Base-by-base conservation (phyloP, 2,113 vertebrate species). In the Mirza zaza region DNA sequence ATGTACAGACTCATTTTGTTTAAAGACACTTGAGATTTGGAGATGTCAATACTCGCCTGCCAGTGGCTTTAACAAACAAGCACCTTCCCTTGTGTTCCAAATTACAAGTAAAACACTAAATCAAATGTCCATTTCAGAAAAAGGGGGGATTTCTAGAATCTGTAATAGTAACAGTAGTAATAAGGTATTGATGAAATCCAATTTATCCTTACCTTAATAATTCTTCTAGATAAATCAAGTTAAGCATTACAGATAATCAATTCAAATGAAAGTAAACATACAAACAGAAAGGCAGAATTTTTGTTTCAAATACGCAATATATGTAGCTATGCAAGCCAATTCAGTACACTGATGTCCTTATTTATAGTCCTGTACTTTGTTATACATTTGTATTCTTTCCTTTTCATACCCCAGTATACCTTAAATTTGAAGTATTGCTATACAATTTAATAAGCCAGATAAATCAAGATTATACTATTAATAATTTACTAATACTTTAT, bases 41-140 rank as follows among this genome's bases (percentile, higher is more conserved):
- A n/a, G 57, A 84, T 84, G 50, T 94, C 85, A 90, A 67, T 87
- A 81, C 17, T 87, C 76, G 18, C 34, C 50, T 84, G 14, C 36
- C 32, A 70, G 15, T 70, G 90, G 57, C 32, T 87, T 97, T 71
- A 87, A 94, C 42, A 96, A 96, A 93, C 91, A 90, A 87, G 5
- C 18, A 82, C 27, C 59, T 68, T 73, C 27, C 34, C 34, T 52
- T 88, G 27, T 55, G 25, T 79, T 95, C 23, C 68, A 95, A 96
- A 85, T 90, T 79, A 73, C 55, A 86, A 97, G 14, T 77, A 73
- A 94, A 96, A 87, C 80, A 83, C 48, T 79, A 91, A 81, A 91
- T 93, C 32, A 90, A 11, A 87, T 45, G 17, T 61, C 3, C 6
- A 77, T 83, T 89, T 93, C 71, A 86, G 12, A 55, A 93, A 83